A percentile compares a stretch with the other conserved stretches of the same genome.
phyloP scores from a whole-genome alignment of 1,140 invertebrate genomes.

The Diploscapter pachys region DNA sequence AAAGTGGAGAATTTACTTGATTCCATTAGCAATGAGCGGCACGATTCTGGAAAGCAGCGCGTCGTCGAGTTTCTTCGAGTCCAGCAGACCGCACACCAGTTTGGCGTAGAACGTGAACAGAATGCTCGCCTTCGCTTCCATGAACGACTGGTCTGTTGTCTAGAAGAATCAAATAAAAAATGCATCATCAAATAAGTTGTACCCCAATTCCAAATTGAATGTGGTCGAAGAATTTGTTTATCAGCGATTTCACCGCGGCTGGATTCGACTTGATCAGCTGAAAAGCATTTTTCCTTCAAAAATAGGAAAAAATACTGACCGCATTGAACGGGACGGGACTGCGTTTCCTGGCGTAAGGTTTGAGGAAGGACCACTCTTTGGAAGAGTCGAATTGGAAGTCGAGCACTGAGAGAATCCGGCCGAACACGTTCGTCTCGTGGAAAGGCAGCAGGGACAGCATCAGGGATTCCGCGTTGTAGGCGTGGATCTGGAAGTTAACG shows the following conservation, averaged over 20 bases:
- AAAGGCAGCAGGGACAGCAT: slow-evolving; percentile 35
- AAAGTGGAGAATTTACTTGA: slow-evolving; percentile 20
- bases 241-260: slow-evolving; percentile 17
- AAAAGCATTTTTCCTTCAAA: not conserved
- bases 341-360: slow-evolving; percentile 9
- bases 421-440: slow-evolving; percentile 40
- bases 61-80: slow-evolving; percentile 21
- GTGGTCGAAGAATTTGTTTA: slow-evolving; percentile 26
- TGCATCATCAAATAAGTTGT: slow-evolving; percentile 7
- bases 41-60: slow-evolving; percentile 35
- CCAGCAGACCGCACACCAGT: slow-evolving; percentile 24
- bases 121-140: slow-evolving; percentile 25
- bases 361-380: slow-evolving; percentile 35
- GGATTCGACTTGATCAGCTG: slow-evolving; percentile 19
- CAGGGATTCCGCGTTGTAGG: slow-evolving; percentile 38
- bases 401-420: slow-evolving; percentile 28
- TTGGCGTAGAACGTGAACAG: slow-evolving; percentile 36
- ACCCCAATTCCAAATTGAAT: slow-evolving; percentile 26
- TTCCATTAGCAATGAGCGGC: slow-evolving; percentile 32
- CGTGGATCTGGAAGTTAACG: slow-evolving; percentile 31
- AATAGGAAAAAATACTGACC: slow-evolving; percentile 8
- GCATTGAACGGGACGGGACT: slow-evolving; percentile 20
- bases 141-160: slow-evolving; percentile 22
- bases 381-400: slow-evolving; percentile 27
- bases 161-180: slow-evolving; percentile 12